These are phyloP conservation scores for Serilophus lunatus DNA, from an alignment of 2,113 vertebrate genomes.

Conservation along the genomic window DNA sequence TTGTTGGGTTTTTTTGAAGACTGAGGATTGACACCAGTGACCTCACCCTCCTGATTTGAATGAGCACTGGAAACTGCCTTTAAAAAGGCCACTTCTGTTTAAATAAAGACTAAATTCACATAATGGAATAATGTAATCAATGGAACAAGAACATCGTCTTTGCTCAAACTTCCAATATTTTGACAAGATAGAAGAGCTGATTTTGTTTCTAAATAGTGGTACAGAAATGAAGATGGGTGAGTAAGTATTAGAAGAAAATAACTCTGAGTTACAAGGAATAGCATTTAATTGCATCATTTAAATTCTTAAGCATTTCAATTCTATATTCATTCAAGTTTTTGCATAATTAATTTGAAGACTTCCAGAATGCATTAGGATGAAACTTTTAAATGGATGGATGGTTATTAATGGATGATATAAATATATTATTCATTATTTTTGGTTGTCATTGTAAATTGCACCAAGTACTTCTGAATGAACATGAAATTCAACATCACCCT, in stretches of 20 bases:
- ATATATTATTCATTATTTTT: slow-evolving; percentile 71
- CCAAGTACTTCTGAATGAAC: not conserved
- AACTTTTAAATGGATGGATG: slow-evolving; percentile 52
- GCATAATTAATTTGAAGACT: slow-evolving; percentile 68
- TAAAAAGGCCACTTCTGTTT: not conserved
- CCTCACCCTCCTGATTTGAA: not conserved
- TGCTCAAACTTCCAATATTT: slow-evolving; percentile 6
- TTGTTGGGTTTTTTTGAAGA: not conserved
- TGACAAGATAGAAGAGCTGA: not conserved
- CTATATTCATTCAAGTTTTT: slow-evolving; percentile 57
- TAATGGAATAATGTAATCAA: not conserved
- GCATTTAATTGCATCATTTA: slow-evolving; percentile 63
- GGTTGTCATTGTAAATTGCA: slow-evolving; percentile 58
- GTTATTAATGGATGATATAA: slow-evolving; percentile 64
- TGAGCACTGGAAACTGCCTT: not conserved
- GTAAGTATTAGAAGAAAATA: slow-evolving; percentile 44
- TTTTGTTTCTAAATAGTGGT: not conserved
- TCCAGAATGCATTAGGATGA: slow-evolving; percentile 45
- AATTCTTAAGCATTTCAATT: slow-evolving; percentile 60
- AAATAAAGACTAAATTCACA: not conserved
- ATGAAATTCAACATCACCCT: slow-evolving; percentile 19
- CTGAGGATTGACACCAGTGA: not conserved
- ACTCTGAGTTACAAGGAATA: slow-evolving; percentile 35
- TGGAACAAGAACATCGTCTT: not conserved
- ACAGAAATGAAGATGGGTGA: slow-evolving; percentile 51